A percentile compares a stretch with the other conserved stretches of the same genome.
Evolutionary conservation across 2,113 vertebrate species (phyloP).

Genomic region (Cranoglanis bouderius): DNA sequence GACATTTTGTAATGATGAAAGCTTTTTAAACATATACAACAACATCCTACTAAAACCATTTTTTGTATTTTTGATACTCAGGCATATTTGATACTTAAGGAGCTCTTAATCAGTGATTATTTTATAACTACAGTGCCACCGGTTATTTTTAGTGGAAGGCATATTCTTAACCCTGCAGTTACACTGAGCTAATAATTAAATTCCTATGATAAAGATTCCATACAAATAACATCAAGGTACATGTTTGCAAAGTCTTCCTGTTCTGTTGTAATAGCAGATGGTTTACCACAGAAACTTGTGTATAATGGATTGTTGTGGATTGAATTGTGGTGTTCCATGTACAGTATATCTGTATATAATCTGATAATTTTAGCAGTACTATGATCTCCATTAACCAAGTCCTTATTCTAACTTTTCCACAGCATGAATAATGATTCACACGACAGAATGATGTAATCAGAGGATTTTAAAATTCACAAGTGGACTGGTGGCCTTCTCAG

Average conservation of each 20-base stretch:
- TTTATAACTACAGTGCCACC: background rate
- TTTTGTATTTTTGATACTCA: background rate
- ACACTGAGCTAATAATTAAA: background rate
- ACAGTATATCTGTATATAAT: background rate
- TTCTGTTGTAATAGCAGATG: background rate
- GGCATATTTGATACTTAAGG: background rate
- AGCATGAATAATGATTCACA: conserved; percentile 24
- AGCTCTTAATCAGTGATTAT: background rate
- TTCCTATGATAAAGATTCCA: background rate
- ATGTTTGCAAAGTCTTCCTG: background rate
- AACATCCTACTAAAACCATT: background rate
- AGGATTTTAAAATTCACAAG: conserved; percentile 58
- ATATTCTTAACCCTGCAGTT: background rate
- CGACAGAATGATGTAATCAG: conserved; percentile 41
- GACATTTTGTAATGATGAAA: background rate
- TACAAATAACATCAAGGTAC: background rate
- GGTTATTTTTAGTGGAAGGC: too few species aligned
- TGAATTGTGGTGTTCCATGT: background rate
- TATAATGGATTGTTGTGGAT: background rate
- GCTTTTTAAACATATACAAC: background rate
- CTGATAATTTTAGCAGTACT: background rate
- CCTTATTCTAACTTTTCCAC: conserved; percentile 36
- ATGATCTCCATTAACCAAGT: conserved; percentile 19
- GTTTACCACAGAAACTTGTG: background rate
- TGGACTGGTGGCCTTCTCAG: conserved; percentile 52